Evolutionary conservation across 2,113 vertebrate genomes (phyloP), one percentile per base, ranked within the genome.

Genomic region (Nicator chloris): DNA sequence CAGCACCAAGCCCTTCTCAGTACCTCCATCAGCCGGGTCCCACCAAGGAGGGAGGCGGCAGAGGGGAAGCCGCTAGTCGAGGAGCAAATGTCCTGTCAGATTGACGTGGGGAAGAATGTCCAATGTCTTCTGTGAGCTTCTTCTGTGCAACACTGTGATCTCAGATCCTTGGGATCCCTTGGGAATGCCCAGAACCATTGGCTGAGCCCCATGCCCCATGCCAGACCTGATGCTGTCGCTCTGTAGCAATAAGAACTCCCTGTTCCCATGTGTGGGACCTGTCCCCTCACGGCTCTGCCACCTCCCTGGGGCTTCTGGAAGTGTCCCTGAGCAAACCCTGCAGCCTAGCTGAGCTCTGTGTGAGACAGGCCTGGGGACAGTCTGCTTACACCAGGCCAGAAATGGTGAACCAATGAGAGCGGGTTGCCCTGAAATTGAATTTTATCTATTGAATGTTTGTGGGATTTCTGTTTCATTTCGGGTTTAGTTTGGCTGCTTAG

Each of bases 371-470:
- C 87, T 96, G 95, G 89, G 95, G 73, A 35, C 21, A 28, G 44
- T 64, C 70, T 85, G 47, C 91, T 88, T 88, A 79, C 11, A 93
- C 98, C 97, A 98, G 98, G 97, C 98, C 98, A 98, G 97, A 96
- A 97, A 97, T 98, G 97, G 97, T 95, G 42, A 98, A 98, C 97
- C 98, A 98, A 97, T 98, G 98, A 98, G 54, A 79, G 83, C 47
- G 97, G 92, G 96, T 97, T 93, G 86, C 95, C 92, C 92, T 90
- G 79, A 20, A 9, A 40, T 92, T 92, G 69, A 28, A 77, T 82
- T 95, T 83, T 71, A 6, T 33, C 10, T 21, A 26, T 35, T 54
- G 80, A 73, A 75, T 73, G 73, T 86, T 47, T 82, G 60, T 26
- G 56, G 75, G 59, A 15, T 75, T 90, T 91, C 79, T 75, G 39